Conservation (phyloP, 2,888 invertebrate genomes). For the Melanostoma mellinum region DNA sequence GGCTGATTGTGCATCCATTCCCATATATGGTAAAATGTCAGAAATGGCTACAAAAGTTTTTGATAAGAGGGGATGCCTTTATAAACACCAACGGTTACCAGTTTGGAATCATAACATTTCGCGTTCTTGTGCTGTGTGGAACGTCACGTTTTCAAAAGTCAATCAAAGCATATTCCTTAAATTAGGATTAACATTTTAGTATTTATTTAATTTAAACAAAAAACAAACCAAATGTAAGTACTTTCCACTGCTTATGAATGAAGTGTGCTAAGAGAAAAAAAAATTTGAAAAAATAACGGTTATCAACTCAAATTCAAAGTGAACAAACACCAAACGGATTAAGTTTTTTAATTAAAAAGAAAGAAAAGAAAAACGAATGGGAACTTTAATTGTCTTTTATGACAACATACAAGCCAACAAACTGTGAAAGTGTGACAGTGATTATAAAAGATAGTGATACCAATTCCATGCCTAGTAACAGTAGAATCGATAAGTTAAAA, state of each 20-base stretch:
- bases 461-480: too few relatives aligned
- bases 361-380: background rate
- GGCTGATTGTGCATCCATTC: slow-evolving; percentile 76
- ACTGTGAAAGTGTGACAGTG: too few relatives aligned
- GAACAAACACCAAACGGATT: slow-evolving; percentile 12
- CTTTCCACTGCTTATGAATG: slow-evolving; percentile 5
- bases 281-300: slow-evolving; percentile 28
- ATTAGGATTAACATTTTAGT: slow-evolving; percentile 75
- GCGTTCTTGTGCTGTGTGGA: slow-evolving; percentile 81
- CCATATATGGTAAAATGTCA: slow-evolving; percentile 82
- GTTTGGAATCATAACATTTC: slow-evolving; percentile 82
- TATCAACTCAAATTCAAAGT: slow-evolving; percentile 17
- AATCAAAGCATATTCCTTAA: slow-evolving; percentile 67
- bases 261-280: background rate
- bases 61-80: slow-evolving; percentile 80
- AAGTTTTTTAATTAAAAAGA: background rate
- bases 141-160: slow-evolving; percentile 73
- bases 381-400: background rate
- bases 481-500: too few relatives aligned
- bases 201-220: slow-evolving; percentile 80
- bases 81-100: slow-evolving; percentile 80
- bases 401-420: too few relatives aligned
- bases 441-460: too few relatives aligned
- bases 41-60: slow-evolving; percentile 77
- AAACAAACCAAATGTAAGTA: slow-evolving; percentile 80